phyloP scores from a whole-genome alignment of 2,888 invertebrate species.

The Deilephila porcellus region DNA sequence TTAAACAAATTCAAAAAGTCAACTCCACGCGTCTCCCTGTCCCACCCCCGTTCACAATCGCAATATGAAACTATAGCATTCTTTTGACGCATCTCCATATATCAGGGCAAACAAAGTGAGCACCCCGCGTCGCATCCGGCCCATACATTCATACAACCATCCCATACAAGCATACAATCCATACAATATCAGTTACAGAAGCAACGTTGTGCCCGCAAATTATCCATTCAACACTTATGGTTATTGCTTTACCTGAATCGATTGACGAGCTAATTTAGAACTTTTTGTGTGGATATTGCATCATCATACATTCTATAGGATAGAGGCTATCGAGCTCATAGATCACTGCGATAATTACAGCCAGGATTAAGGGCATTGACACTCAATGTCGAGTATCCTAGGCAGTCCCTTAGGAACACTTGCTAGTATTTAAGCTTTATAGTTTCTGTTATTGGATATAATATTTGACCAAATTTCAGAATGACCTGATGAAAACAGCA shows the following conservation, averaged over 20 bases:
- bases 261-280: constrained; percentile 16
- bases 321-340: neutral
- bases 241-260: neutral
- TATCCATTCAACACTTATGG: constrained; percentile 40
- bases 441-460: no score
- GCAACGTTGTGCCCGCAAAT: constrained; percentile 36
- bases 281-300: neutral
- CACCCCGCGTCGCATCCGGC: constrained; percentile 74
- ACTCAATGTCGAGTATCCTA: no score
- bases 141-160: constrained; percentile 34
- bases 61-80: constrained; percentile 78
- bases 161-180: constrained; percentile 10
- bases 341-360: no score
- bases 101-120: constrained; percentile 63
- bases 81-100: constrained; percentile 65
- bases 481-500: no score
- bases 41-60: constrained; percentile 75
- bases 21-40: constrained; percentile 50
- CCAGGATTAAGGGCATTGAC: no score
- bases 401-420: no score
- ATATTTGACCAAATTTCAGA: no score
- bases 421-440: no score
- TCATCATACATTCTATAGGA: neutral
- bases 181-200: constrained; percentile 44
- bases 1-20: constrained; percentile 4